phyloP scores from a whole-genome alignment of 2,797 vertebrate species.

The Hydrolagus colliei region DNA sequence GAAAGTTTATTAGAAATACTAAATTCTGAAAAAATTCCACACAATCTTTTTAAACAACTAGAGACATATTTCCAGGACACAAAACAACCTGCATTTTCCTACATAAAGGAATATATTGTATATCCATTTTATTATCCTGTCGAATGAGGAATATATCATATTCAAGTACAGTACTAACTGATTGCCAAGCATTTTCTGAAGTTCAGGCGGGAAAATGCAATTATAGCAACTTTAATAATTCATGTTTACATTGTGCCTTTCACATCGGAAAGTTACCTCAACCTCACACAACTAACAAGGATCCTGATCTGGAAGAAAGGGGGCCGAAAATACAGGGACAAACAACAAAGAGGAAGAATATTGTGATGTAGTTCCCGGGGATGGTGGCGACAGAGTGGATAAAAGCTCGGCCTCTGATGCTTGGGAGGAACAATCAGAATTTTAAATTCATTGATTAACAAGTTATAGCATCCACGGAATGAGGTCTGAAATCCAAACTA shows the following conservation, averaged over 20 bases:
- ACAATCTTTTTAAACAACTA: not conserved
- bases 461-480: not conserved
- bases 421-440: no score
- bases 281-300: no score
- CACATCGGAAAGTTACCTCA: no score
- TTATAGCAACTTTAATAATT: not conserved
- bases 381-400: no score
- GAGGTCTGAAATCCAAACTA: not conserved
- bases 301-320: no score
- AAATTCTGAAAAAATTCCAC: slow-evolving; percentile 21
- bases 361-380: no score
- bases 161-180: no score
- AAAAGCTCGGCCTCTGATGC: no score
- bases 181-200: no score
- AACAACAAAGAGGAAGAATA: no score
- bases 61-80: not conserved
- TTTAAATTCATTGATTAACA: not conserved
- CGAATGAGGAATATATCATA: not conserved
- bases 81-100: not conserved
- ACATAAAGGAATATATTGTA: not conserved
- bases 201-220: not conserved
- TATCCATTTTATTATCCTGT: not conserved
- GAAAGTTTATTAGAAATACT: not conserved
- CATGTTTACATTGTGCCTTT: not conserved
- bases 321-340: no score